phyloP scores from a whole-genome alignment of 1,140 invertebrate genomes.

The Ceratitis capitata region DNA sequence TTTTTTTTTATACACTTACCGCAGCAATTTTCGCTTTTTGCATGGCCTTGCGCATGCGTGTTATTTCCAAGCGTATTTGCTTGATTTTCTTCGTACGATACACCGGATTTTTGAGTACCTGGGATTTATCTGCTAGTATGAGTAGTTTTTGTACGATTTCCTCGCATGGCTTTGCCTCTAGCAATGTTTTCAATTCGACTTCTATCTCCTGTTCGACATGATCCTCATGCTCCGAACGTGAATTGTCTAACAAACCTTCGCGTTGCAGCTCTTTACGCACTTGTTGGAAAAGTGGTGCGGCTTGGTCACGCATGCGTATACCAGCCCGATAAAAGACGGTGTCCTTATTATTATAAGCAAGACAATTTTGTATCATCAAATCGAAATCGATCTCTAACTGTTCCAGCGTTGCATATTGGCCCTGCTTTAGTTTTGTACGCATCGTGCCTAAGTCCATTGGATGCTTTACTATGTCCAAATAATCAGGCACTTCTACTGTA shows the following conservation, averaged over 20 bases:
- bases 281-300: slow-evolving; percentile 79
- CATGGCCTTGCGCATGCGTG: slow-evolving; percentile 61
- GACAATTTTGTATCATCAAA: slow-evolving; percentile 94
- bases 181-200: slow-evolving; percentile 66
- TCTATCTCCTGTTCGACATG: slow-evolving; percentile 67
- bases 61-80: slow-evolving; percentile 68
- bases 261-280: slow-evolving; percentile 78
- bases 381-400: slow-evolving; percentile 90
- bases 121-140: slow-evolving; percentile 68
- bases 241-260: slow-evolving; percentile 68
- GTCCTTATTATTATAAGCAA: slow-evolving; percentile 94
- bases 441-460: slow-evolving; percentile 98
- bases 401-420: slow-evolving; percentile 80
- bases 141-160: slow-evolving; percentile 68
- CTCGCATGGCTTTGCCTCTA: slow-evolving; percentile 59
- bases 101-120: slow-evolving; percentile 68
- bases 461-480: slow-evolving; percentile 88
- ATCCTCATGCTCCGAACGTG: slow-evolving; percentile 60
- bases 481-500: slow-evolving; percentile 90
- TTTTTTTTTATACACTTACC: slow-evolving; percentile 48
- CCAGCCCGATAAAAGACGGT: slow-evolving; percentile 87
- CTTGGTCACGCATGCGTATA: slow-evolving; percentile 87
- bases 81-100: slow-evolving; percentile 68
- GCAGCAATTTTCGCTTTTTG: slow-evolving; percentile 56
- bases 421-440: slow-evolving; percentile 79